phyloP scores from a whole-genome alignment of 1,140 invertebrate genomes.

The Anoplolepis gracilipes region DNA sequence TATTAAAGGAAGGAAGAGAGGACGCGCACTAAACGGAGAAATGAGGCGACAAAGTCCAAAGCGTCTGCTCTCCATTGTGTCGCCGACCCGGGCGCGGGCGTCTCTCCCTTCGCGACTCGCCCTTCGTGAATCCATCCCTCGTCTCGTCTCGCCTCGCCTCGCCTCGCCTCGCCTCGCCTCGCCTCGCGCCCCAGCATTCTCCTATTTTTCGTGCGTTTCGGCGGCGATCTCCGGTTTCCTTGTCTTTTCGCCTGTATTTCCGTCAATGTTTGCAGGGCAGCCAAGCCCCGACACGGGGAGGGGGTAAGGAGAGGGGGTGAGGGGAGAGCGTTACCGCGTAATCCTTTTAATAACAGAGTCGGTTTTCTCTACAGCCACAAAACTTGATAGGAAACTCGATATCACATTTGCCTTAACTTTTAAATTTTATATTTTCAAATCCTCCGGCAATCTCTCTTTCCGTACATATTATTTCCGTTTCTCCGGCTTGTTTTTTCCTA shows the following conservation, averaged over 20 bases:
- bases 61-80: constrained; percentile 66
- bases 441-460: not conserved
- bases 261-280: constrained; percentile 6
- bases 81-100: constrained; percentile 1
- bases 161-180: constrained; percentile 11
- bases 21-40: constrained; percentile 57
- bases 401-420: not conserved
- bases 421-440: not conserved
- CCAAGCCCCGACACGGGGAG: not conserved
- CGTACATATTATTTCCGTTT: not conserved
- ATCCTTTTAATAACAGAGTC: constrained; percentile 21
- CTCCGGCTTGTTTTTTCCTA: not conserved
- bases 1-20: constrained; percentile 68
- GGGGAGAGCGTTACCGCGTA: not conserved
- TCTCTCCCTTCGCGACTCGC: constrained; percentile 4
- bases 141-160: constrained; percentile 8
- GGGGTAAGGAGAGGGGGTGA: no score
- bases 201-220: constrained; percentile 46
- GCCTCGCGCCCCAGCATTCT: constrained; percentile 6
- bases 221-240: constrained; percentile 13
- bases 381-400: not conserved
- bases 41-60: constrained; percentile 73
- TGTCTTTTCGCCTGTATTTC: constrained; percentile 7
- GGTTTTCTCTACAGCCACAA: not conserved
- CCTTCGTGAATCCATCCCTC: constrained; percentile 40